These are phyloP conservation scores for Tapirus terrestris DNA, from an alignment of 2,113 vertebrate species.

Conservation along the genomic window DNA sequence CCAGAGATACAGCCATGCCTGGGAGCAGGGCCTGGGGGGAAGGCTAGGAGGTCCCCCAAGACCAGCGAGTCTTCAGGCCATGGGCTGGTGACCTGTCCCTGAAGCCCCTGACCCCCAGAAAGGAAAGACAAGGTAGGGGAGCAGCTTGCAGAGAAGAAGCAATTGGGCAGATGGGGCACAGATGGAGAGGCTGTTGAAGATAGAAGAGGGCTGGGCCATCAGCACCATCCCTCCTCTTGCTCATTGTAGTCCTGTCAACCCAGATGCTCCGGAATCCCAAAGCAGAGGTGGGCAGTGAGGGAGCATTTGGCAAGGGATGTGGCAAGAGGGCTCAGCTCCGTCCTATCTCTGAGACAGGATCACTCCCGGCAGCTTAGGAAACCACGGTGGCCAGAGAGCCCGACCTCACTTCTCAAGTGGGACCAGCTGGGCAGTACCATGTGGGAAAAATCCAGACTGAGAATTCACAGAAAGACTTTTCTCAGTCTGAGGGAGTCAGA, in stretches of 20 bases:
- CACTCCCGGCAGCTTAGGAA: neutral
- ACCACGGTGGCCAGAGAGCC: neutral
- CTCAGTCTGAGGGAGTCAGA: neutral
- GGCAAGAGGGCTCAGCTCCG: neutral
- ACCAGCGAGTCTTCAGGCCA: neutral
- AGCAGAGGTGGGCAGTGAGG: neutral
- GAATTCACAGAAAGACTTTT: neutral
- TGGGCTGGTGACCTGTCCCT: neutral
- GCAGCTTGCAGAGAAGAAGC: neutral
- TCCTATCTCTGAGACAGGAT: neutral
- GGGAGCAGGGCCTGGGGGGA: constrained; percentile 62
- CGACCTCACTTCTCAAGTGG: neutral
- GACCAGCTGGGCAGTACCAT: neutral
- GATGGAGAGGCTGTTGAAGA: neutral
- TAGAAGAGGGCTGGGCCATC: neutral
- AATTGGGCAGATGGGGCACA: neutral
- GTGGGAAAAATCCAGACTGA: neutral
- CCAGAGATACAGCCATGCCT: neutral
- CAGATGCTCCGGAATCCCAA: neutral
- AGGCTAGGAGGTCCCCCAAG: neutral
- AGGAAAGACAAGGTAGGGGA: neutral
- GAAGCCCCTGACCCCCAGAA: neutral
- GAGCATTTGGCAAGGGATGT: rapidly evolving
- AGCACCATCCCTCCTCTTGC: neutral
- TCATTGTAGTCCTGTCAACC: neutral